Conservation (phyloP, 1,140 invertebrate genomes). For the Eubasilissa regina region DNA sequence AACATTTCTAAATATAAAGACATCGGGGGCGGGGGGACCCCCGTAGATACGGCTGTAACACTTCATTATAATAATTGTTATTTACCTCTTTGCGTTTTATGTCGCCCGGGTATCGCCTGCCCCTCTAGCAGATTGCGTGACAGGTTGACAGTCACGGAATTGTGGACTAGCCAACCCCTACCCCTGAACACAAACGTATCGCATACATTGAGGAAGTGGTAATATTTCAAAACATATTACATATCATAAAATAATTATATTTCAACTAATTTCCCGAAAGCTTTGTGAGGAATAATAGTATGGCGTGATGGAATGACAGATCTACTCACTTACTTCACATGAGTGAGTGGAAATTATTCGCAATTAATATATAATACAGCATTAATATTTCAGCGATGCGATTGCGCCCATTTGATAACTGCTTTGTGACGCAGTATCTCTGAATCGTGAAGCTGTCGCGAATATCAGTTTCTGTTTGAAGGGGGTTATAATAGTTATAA, state of each 20-base stretch:
- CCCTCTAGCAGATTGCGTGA: constrained; percentile 47
- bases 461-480: too few species aligned
- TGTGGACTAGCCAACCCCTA: constrained; percentile 7
- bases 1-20: constrained; percentile 11
- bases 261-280: too few species aligned
- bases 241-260: background rate
- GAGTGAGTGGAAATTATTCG: too few species aligned
- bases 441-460: too few species aligned
- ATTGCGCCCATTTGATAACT: too few species aligned
- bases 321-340: too few species aligned
- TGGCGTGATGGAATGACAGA: too few species aligned
- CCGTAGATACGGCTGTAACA: constrained; percentile 41
- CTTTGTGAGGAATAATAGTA: too few species aligned
- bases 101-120: constrained; percentile 36
- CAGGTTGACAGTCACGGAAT: constrained; percentile 45
- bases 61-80: constrained; percentile 59
- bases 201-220: background rate
- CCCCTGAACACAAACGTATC: constrained; percentile 34
- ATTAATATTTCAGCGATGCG: too few species aligned
- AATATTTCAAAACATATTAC: constrained; percentile 27
- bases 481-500: too few species aligned
- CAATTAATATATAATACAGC: too few species aligned
- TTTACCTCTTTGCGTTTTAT: constrained; percentile 52
- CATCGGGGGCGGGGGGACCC: constrained; percentile 25
- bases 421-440: too few species aligned